Evolutionary conservation across 2,797 vertebrate species (phyloP), one percentile per base, ranked within the genome.

Genomic region (Alcedo atthis): DNA sequence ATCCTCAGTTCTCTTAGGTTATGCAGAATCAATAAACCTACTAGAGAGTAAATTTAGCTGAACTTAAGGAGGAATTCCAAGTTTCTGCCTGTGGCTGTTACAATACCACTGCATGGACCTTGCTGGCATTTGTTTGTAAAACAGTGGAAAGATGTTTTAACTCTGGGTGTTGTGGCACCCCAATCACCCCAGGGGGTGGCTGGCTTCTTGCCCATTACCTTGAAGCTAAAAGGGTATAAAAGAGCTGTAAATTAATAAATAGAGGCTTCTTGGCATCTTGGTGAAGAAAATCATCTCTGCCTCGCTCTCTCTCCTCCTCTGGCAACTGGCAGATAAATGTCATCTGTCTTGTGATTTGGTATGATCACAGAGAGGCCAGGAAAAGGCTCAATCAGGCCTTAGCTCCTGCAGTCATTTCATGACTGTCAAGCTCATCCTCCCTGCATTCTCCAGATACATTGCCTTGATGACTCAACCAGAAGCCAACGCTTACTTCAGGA

Each of bases 351-450:
- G 3, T 7, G 58, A 81, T 12, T 0, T 1, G 11, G 17, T 17
- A 48, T 3, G 25, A 71, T 30, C 35, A 37, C 7, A 73, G 54
- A 85, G 15, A 85, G 15, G 77, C 7, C 73, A 81, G 7, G 2
- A 51, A 59, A 74, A 43, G 15, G 24, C 15, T 66, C 1, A 67
- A 26, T 0, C 0, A 0, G 40, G 45, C 28, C 46, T 73, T 10
- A 32, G 66, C 8, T 33, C 51, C 49, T 62, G 30, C 51, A 87
- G 42, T 53, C 71, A 28, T 57, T 76, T 74, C 57, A 70, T 37
- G 57, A 25, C 26, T 49, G 24, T n/a, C 53, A 45, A 30, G 37
- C 17, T 53, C 22, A 82, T 24, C 5, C 12, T 15, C 26, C 12
- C 43, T 7, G 28, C 3, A 6, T 49, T 16, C n/a, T 24, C 30